Percentiles rank a stretch among this genome's conserved stretches.
Evolutionary conservation across 2,888 invertebrate genomes (phyloP).

Genomic region (Keiferia lycopersicella): DNA sequence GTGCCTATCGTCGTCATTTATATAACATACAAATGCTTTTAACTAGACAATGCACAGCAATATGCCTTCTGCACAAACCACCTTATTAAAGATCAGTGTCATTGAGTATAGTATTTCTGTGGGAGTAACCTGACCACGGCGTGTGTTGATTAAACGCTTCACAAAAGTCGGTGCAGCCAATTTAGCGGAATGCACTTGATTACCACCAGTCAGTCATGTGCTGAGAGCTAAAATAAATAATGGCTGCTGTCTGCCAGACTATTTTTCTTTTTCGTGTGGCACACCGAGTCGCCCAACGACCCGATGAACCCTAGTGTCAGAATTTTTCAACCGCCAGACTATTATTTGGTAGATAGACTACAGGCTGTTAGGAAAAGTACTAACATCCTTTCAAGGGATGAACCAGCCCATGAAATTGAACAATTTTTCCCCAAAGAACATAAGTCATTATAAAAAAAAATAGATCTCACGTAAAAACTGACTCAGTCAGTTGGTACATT

Average conservation of each 20-base stretch:
- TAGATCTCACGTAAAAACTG: no score
- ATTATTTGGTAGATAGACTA: background rate
- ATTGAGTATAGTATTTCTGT: constrained; percentile 11
- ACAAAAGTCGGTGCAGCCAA: constrained; percentile 32
- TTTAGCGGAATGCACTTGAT: constrained; percentile 20
- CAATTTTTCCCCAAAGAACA: no score
- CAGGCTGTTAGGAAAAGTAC: no score
- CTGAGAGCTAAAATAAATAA: constrained; percentile 16
- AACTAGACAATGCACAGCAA: background rate
- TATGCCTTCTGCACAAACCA: background rate
- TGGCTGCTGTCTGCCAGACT: constrained; percentile 2
- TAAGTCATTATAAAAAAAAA: no score
- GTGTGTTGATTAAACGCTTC: constrained; percentile 40
- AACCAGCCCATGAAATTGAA: no score
- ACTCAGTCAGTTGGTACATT: no score
- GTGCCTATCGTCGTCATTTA: no score
- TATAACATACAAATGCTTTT: no score
- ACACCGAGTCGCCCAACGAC: no score
- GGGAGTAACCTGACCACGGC: constrained; percentile 37
- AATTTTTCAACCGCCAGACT: background rate
- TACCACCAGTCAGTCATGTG: constrained; percentile 16
- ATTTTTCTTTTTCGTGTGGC: no score
- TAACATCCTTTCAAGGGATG: no score
- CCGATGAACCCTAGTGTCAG: no score
- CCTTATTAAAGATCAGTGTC: background rate